Percentiles rank a stretch among this genome's conserved stretches.
Evolutionary conservation across 2,113 vertebrate genomes (phyloP).

Genomic region (Rhinoderma darwinii): DNA sequence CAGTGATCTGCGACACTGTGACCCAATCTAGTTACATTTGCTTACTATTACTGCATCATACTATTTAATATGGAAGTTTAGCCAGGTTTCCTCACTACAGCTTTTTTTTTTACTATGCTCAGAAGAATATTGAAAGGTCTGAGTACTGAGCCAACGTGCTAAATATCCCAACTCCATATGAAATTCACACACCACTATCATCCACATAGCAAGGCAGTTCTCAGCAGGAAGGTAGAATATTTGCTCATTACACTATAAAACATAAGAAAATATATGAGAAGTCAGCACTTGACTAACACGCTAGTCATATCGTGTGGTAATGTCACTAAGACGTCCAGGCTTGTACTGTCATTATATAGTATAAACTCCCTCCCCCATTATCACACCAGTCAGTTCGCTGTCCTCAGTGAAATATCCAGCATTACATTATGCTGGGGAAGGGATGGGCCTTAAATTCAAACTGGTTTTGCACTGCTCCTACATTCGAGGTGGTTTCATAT

Average conservation of each 20-base stretch:
- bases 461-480: conserved; percentile 74
- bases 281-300: background rate
- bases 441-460: conserved; percentile 77
- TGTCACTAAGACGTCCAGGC: conserved; percentile 6
- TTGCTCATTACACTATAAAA: background rate
- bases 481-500: conserved; percentile 70
- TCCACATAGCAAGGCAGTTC: background rate
- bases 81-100: too few relatives aligned
- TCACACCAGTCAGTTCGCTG: background rate
- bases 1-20: too few relatives aligned
- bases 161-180: background rate
- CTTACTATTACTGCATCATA: too few relatives aligned
- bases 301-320: background rate
- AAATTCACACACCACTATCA: background rate
- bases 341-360: conserved; percentile 12
- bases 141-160: background rate
- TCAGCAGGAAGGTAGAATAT: background rate
- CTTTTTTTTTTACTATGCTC: too few relatives aligned
- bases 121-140: too few relatives aligned
- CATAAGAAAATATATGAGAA: background rate
- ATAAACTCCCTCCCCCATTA: conserved; percentile 13
- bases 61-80: too few relatives aligned
- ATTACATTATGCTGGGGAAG: conserved; percentile 49
- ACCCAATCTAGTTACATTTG: too few relatives aligned
- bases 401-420: background rate